phyloP scores from a whole-genome alignment of 2,888 invertebrate species.

The Papilio elwesi region DNA sequence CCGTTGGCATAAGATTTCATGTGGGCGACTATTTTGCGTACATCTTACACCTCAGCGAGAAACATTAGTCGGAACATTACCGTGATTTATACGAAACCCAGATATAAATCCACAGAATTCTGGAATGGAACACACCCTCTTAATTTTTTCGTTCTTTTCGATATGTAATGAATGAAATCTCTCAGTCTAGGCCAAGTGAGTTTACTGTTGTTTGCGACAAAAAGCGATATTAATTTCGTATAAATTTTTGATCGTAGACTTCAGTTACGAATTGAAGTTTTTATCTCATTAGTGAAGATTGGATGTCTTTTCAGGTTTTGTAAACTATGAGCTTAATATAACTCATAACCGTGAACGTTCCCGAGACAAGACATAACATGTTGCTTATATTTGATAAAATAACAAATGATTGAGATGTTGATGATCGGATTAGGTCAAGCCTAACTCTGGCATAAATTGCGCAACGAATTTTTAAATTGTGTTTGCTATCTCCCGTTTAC shows the following conservation, averaged over 20 bases:
- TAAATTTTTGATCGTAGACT: neutral
- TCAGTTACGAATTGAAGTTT: no score
- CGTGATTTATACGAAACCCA: slow-evolving; percentile 69
- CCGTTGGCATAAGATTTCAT: slow-evolving; percentile 39
- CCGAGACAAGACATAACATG: no score
- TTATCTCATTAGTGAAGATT: no score
- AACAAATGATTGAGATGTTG: no score
- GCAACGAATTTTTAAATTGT: no score
- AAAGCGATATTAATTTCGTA: neutral
- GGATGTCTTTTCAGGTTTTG: no score
- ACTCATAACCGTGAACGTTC: no score
- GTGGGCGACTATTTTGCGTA: slow-evolving; percentile 52
- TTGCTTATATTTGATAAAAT: no score
- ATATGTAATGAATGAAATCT: slow-evolving; percentile 39
- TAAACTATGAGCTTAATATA: no score
- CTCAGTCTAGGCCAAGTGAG: neutral
- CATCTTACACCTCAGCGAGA: slow-evolving; percentile 61
- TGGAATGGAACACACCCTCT: slow-evolving; percentile 60
- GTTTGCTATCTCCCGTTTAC: no score
- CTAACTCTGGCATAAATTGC: no score
- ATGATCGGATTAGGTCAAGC: no score
- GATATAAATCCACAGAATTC: slow-evolving; percentile 68
- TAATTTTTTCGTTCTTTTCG: slow-evolving; percentile 59
- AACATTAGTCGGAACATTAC: slow-evolving; percentile 73
- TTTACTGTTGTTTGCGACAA: slow-evolving; percentile 13